Evolutionary conservation across 2,797 vertebrate species (phyloP).

Genomic region (Chelon auratus): DNA sequence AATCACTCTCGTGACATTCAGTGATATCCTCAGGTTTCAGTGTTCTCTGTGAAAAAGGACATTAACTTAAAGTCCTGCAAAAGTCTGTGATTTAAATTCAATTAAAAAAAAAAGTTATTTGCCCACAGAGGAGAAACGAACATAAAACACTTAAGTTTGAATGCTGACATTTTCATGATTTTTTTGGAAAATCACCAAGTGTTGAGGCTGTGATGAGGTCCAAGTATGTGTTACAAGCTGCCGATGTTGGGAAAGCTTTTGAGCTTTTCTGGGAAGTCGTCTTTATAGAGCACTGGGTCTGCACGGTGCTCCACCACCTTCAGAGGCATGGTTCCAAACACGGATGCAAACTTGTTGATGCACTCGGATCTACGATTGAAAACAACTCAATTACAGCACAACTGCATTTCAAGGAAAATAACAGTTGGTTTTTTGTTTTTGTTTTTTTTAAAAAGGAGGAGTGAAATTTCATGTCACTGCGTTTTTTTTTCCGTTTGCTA

Average conservation of each 20-base stretch:
- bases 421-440: too few relatives aligned
- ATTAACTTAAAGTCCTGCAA: background rate
- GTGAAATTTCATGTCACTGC: background rate
- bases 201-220: slow-evolving; percentile 31
- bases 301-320: slow-evolving; percentile 98
- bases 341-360: slow-evolving; percentile 98
- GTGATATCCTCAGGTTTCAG: background rate
- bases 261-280: slow-evolving; percentile 98
- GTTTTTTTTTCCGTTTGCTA: background rate
- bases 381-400: slow-evolving; percentile 6
- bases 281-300: slow-evolving; percentile 97
- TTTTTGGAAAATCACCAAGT: slow-evolving; percentile 10
- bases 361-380: slow-evolving; percentile 90
- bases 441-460: too few relatives aligned
- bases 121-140: background rate
- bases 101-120: slow-evolving; percentile 15
- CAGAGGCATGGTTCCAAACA: slow-evolving; percentile 97
- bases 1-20: background rate
- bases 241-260: slow-evolving; percentile 99
- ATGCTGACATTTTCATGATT: background rate
- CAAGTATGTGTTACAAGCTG: slow-evolving; percentile 73
- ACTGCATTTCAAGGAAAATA: too few relatives aligned
- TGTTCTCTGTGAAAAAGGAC: background rate
- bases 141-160: slow-evolving; percentile 10
- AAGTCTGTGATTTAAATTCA: background rate